Evolutionary conservation across 2,888 invertebrate species (phyloP).

Genomic region (Nebria brevicollis): DNA sequence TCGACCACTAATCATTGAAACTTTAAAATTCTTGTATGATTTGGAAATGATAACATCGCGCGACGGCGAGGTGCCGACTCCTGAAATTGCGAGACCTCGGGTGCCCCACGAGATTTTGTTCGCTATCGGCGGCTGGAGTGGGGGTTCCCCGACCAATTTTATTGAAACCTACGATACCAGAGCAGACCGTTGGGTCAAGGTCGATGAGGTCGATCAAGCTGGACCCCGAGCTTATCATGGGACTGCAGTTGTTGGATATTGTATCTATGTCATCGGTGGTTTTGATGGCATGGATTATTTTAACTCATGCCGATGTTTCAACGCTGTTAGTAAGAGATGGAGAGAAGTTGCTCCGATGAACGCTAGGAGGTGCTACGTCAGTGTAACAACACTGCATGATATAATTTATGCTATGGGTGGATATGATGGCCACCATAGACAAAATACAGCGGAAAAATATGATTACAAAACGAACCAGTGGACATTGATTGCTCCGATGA

Average conservation of each 20-base stretch:
- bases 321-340: slow-evolving; percentile 87
- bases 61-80: slow-evolving; percentile 84
- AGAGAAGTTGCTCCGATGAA: slow-evolving; percentile 92
- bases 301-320: slow-evolving; percentile 80
- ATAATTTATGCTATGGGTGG: slow-evolving; percentile 90
- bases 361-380: slow-evolving; percentile 86
- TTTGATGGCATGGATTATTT: slow-evolving; percentile 88
- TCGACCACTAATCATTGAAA: slow-evolving; percentile 89
- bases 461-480: slow-evolving; percentile 87
- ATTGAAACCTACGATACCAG: slow-evolving; percentile 91
- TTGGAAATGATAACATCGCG: slow-evolving; percentile 87
- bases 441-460: slow-evolving; percentile 88
- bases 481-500: slow-evolving; percentile 89
- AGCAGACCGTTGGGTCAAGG: slow-evolving; percentile 89
- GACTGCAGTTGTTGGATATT: slow-evolving; percentile 85
- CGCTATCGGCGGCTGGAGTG: slow-evolving; percentile 84
- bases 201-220: slow-evolving; percentile 81
- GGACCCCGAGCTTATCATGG: slow-evolving; percentile 94
- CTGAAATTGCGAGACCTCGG: slow-evolving; percentile 83
- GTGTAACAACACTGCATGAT: slow-evolving; percentile 80
- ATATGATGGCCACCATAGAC: slow-evolving; percentile 85
- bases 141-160: slow-evolving; percentile 77
- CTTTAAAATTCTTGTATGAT: slow-evolving; percentile 90
- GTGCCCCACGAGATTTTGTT: slow-evolving; percentile 91
- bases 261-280: slow-evolving; percentile 91